Conservation (phyloP, 2,113 vertebrate species). For the Labrus mixtus region DNA sequence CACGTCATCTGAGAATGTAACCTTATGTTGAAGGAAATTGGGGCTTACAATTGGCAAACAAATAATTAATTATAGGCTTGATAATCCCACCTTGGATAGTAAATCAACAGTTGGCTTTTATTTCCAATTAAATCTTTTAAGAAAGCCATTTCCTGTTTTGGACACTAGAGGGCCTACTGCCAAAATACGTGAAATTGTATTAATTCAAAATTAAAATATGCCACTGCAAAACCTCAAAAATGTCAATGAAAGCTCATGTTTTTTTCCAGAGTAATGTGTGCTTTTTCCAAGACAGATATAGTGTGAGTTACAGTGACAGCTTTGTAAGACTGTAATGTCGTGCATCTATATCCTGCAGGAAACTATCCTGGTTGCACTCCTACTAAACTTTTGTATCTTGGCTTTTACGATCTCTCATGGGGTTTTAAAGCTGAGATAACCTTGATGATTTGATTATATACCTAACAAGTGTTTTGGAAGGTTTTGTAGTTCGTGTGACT, state of each 20-base stretch:
- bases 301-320: too few species aligned
- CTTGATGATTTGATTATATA: constrained; percentile 6
- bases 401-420: too few species aligned
- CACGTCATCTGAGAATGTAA: neutral
- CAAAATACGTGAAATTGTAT: neutral
- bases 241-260: neutral
- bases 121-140: neutral
- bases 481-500: constrained; percentile 4
- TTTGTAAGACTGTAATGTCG: too few species aligned
- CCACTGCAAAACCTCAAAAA: neutral
- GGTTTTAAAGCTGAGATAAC: neutral
- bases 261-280: neutral
- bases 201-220: neutral
- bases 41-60: neutral
- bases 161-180: neutral
- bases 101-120: constrained; percentile 2
- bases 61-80: neutral
- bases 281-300: too few species aligned
- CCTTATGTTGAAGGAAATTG: neutral
- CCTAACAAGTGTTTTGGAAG: constrained; percentile 6
- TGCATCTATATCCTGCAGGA: too few species aligned
- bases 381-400: too few species aligned
- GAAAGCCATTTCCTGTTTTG: neutral
- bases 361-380: too few species aligned
- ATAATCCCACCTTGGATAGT: neutral